Base-by-base conservation (phyloP, 2,888 invertebrate genomes). In the Oxystoma pomonae region DNA sequence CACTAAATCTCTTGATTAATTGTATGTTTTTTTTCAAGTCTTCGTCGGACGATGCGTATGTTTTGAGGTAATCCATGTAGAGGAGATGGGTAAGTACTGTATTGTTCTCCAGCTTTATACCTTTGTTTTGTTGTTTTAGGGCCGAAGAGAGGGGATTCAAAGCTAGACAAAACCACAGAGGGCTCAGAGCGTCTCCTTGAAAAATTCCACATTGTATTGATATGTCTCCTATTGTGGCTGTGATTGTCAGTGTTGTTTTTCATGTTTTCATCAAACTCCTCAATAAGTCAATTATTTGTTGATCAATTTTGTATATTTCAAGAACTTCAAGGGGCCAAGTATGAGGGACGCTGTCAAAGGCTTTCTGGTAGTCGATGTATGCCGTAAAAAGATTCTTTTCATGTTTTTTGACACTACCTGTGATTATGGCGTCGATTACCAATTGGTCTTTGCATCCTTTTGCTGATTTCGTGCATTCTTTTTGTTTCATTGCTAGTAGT, bases 381-480 rank as follows among this genome's bases (percentile, higher is more conserved):
- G 50, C 50, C 50, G 50, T 50, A n/a, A 50, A 50, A n/a, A 50
- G 50, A 50, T 50, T 50, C n/a, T 50, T 50, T n/a, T 50, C n/a
- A 50, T 12, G 50, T 50, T 50, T 50, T 50, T 50, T 50, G 50
- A n/a, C 50, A 50, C n/a, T 50, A 50, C n/a, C 50, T 50, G n/a
- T n/a, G n/a, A n/a, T n/a, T n/a, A n/a, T n/a, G n/a, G n/a, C n/a
- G n/a, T n/a, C n/a, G n/a, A n/a, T n/a, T n/a, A n/a, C n/a, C n/a
- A n/a, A n/a, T n/a, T n/a, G n/a, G n/a, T n/a, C n/a, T n/a, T n/a
- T n/a, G n/a, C n/a, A n/a, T n/a, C n/a, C n/a, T n/a, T n/a, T n/a
- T n/a, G n/a, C n/a, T n/a, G n/a, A n/a, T n/a, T 50, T n/a, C n/a
- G 50, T n/a, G 9, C 50, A 50, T 12, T 50, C 50, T 50, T 50